Conservation (phyloP, 2,888 invertebrate species). For the Chrysopilus asiliformis region DNA sequence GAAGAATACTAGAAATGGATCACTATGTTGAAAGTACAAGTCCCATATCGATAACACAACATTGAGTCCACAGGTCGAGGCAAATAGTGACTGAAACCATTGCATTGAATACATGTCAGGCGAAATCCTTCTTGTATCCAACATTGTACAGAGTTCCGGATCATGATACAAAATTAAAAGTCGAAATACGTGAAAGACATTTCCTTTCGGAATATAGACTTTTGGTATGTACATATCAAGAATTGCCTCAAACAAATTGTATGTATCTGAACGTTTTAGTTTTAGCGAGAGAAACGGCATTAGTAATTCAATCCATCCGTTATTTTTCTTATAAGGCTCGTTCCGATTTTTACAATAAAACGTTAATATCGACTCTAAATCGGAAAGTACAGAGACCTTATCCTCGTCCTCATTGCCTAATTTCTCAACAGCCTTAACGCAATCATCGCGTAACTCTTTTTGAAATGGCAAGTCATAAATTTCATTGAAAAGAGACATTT, state of each 20-base stretch:
- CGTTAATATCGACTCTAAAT: constrained; percentile 90
- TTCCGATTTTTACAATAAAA: constrained; percentile 88
- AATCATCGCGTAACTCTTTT: constrained; percentile 74
- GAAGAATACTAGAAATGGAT: constrained; percentile 94
- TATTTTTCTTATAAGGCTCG: constrained; percentile 58
- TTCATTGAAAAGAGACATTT: constrained; percentile 78
- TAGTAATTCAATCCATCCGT: constrained; percentile 89
- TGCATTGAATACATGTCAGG: constrained; percentile 78
- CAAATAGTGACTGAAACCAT: constrained; percentile 87
- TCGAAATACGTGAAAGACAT: constrained; percentile 54
- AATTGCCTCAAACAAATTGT: constrained; percentile 86
- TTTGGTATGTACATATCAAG: constrained; percentile 81
- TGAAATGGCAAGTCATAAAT: constrained; percentile 94
- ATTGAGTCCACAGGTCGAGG: constrained; percentile 66
- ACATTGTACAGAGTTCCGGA: constrained; percentile 89
- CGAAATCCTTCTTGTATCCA: constrained; percentile 89
- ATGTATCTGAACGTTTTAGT: constrained; percentile 72
- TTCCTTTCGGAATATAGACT: constrained; percentile 54
- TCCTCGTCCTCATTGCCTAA: constrained; percentile 92
- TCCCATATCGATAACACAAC: constrained; percentile 94
- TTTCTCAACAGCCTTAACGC: constrained; percentile 74
- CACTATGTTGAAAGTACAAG: constrained; percentile 87
- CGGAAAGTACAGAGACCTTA: constrained; percentile 82
- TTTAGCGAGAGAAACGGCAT: constrained; percentile 80
- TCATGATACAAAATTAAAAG: constrained; percentile 92